Evolutionary conservation across 2,797 vertebrate genomes (phyloP).

Genomic region (Ataeniobius toweri): DNA sequence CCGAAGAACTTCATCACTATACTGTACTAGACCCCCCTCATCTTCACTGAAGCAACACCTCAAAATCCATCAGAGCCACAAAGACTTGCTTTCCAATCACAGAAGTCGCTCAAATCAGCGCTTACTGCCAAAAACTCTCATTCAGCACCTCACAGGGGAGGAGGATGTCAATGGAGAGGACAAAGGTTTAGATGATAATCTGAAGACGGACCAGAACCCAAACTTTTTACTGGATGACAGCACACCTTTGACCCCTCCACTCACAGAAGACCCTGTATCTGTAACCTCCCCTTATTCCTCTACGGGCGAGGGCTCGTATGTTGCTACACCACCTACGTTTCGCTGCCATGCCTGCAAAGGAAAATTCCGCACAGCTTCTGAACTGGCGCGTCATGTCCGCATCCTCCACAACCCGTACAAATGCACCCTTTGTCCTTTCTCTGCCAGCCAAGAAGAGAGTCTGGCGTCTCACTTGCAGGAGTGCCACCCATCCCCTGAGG

Average conservation of each 20-base stretch:
- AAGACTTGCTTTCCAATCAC: conserved; percentile 69
- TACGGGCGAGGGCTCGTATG: conserved; percentile 52
- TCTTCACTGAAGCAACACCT: conserved; percentile 72
- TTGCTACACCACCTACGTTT: conserved; percentile 75
- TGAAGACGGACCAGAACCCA: conserved; percentile 64
- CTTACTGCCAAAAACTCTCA: conserved; percentile 65
- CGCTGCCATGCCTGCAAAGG: conserved; percentile 93
- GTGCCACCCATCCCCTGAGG: conserved; percentile 80
- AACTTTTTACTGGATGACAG: conserved; percentile 70
- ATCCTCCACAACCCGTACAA: conserved; percentile 94
- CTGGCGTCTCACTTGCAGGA: conserved; percentile 88
- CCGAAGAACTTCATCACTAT: conserved; percentile 77
- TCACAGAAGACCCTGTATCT: conserved; percentile 74
- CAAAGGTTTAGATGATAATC: conserved; percentile 71
- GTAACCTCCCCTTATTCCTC: conserved; percentile 74
- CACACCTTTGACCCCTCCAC: conserved; percentile 76
- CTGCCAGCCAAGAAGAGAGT: conserved; percentile 88
- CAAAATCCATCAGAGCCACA: conserved; percentile 79
- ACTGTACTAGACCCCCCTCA: conserved; percentile 68
- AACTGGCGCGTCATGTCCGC: conserved; percentile 89
- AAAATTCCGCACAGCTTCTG: conserved; percentile 91
- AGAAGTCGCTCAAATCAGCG: conserved; percentile 59
- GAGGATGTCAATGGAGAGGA: conserved; percentile 66
- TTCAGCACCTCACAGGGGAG: conserved; percentile 79
- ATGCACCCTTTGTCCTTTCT: conserved; percentile 91